Evolutionary conservation across 2,797 vertebrate species (phyloP).

Genomic region (Pantherophis vulpinus): DNA sequence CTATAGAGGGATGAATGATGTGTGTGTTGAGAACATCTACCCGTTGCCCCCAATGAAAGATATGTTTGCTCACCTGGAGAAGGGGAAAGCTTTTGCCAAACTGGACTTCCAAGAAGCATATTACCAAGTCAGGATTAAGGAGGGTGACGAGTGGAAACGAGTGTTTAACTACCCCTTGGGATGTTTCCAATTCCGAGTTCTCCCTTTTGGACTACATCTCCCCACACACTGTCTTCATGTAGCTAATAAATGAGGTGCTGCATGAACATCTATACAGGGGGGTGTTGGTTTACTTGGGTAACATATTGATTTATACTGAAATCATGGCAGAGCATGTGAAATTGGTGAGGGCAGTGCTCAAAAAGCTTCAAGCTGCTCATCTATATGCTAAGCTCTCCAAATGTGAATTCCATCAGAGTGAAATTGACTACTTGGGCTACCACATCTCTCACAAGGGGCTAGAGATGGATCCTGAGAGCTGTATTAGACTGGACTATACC

Average conservation of each 20-base stretch:
- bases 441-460: neutral
- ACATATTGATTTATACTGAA: neutral
- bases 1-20: too few relatives aligned
- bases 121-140: neutral
- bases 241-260: neutral
- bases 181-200: neutral
- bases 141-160: too few relatives aligned
- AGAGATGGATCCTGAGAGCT: neutral
- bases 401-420: neutral
- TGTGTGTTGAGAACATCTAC: too few relatives aligned
- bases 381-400: neutral
- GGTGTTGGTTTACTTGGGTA: neutral
- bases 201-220: neutral
- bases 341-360: neutral
- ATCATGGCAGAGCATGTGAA: neutral
- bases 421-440: neutral
- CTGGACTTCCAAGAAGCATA: neutral
- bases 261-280: neutral
- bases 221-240: neutral
- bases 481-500: neutral
- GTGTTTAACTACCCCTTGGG: neutral
- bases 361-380: neutral
- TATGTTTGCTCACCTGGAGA: too few relatives aligned
- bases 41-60: too few relatives aligned
- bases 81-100: neutral